Base-by-base conservation (phyloP, 1,140 invertebrate genomes). In the Aphelenchoides avenae region DNA sequence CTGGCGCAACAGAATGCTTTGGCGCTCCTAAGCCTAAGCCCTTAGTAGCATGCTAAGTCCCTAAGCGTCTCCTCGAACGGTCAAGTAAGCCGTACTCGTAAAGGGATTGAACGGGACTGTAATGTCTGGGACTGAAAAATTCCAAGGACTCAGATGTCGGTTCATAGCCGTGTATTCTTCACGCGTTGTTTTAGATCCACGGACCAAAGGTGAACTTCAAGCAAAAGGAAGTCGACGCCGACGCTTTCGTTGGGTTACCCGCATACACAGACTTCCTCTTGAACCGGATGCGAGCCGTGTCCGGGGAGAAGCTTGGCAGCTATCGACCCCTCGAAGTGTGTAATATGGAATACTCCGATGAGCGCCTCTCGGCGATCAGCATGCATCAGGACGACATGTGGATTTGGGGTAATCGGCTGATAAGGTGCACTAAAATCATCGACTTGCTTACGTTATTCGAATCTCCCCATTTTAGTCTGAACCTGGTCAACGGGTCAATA, bases 171-270 rank as follows among this genome's bases (percentile, higher is more conserved):
- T 9, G 5, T 30, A 31, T 31, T 59, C 43, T 57, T 5, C 52
- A 44, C 64, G 67, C 56, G 41, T 48, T 72, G 75, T 76, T 78
- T 43, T 74, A 88, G 84, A 96, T 98, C 79, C 98, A 86, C 82
- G 94, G 94, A 11, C 93, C 94, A 3, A 95, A 95, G 81, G 91
- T 91, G 22, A 98, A 98, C 80, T 98, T 98, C 74, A 97, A 96
- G 73, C 92, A 90, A 74, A 84, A 84, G 64, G 91, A 89, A 78
- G 78, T 96, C 56, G 55, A 84, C 42, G 87, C 86, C 0, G 78
- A 82, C 31, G 61, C 47, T 13, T 98, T 98, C 71, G 79, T 82
- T 51, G 94, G 94, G 0, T 89, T 97, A 78, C 93, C 94, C 2
- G 71, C 75, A 22, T 88, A 84, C 78, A 86, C 89, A 0, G 83